These are phyloP conservation scores for Zaprionus gabonicus DNA, from an alignment of 1,140 invertebrate genomes.

Conservation along the genomic window DNA sequence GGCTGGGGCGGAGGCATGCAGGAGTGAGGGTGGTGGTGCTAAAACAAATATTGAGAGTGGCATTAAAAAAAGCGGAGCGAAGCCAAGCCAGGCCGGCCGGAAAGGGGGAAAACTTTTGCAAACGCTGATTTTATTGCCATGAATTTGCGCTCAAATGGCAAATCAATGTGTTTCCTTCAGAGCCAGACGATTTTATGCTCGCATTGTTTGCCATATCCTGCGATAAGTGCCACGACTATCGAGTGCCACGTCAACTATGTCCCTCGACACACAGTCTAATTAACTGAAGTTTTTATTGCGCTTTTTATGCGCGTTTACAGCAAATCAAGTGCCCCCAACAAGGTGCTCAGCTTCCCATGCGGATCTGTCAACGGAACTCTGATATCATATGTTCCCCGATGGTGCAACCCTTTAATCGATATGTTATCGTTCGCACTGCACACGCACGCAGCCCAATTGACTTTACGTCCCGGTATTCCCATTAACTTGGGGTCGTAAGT, in stretches of 20 bases:
- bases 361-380: not conserved
- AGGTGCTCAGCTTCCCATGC: not conserved
- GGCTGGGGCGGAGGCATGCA: not conserved
- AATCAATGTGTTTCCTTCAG: slow-evolving; percentile 79
- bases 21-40: slow-evolving; percentile 32
- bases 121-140: slow-evolving; percentile 78
- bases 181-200: slow-evolving; percentile 74
- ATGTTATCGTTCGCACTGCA: slow-evolving; percentile 7
- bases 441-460: not conserved
- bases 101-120: slow-evolving; percentile 46
- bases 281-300: not conserved
- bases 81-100: not conserved
- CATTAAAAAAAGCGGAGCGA: slow-evolving; percentile 60
- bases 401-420: slow-evolving; percentile 20
- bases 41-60: slow-evolving; percentile 83
- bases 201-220: slow-evolving; percentile 47
- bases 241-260: not conserved
- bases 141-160: slow-evolving; percentile 80
- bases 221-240: not conserved
- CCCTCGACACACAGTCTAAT: not conserved
- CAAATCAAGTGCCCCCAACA: not conserved
- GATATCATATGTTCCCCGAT: not conserved
- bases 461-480: slow-evolving; percentile 31
- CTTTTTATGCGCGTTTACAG: not conserved
- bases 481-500: slow-evolving; percentile 53